Conservation (phyloP, 2,888 invertebrate genomes). For the Pediacus dermestoides region DNA sequence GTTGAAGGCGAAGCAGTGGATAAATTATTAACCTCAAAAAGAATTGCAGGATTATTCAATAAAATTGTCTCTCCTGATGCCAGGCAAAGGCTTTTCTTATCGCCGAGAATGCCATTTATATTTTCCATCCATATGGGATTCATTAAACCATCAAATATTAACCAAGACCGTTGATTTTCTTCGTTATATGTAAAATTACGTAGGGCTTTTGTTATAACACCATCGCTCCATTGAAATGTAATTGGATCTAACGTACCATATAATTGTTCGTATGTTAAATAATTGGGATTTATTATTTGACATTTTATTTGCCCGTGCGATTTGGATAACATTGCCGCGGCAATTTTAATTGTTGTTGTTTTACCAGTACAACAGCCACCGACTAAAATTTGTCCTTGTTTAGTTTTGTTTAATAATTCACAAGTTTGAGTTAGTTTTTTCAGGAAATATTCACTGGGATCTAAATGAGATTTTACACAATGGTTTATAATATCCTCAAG, state of each 20-base stretch:
- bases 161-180: conserved; percentile 73
- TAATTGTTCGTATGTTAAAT: conserved; percentile 80
- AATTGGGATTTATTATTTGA: conserved; percentile 72
- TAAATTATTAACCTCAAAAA: conserved; percentile 80
- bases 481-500: conserved; percentile 58
- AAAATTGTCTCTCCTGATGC: conserved; percentile 80
- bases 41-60: conserved; percentile 68
- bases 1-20: conserved; percentile 76
- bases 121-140: conserved; percentile 83
- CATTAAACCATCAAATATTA: conserved; percentile 86
- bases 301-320: conserved; percentile 10
- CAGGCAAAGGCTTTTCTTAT: conserved; percentile 75
- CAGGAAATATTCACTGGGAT: conserved; percentile 67
- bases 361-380: conserved; percentile 78
- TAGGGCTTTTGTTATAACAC: conserved; percentile 74
- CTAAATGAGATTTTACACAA: conserved; percentile 63
- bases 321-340: conserved; percentile 61
- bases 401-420: conserved; percentile 81
- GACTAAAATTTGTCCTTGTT: conserved; percentile 80
- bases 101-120: conserved; percentile 76
- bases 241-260: conserved; percentile 79
- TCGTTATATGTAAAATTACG: conserved; percentile 67
- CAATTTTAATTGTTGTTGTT: conserved; percentile 69
- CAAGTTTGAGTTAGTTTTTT: conserved; percentile 78
- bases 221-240: conserved; percentile 83